Evolutionary conservation across 2,888 invertebrate species (phyloP), one percentile per base, ranked within the genome.

Genomic region (Apodemia mormo): DNA sequence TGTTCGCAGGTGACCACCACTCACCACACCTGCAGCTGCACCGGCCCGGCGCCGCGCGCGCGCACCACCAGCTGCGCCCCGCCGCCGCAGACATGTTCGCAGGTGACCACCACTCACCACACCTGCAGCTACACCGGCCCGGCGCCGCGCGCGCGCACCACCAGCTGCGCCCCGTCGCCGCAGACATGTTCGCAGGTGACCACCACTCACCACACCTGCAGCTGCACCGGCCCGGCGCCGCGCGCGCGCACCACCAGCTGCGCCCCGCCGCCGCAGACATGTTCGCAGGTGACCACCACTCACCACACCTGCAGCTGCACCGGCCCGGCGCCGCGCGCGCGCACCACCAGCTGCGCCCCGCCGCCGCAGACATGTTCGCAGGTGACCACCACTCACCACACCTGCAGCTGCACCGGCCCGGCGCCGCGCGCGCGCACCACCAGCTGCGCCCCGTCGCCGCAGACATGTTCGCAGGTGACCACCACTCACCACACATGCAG

Each of bases 401-500:
- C n/a, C n/a, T n/a, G 22, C 97, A 97, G 85, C 94, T 97, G 74
- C 97, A 97, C 89, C 95, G 96, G 76, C 96, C 96, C 0, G 97
- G 97, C 29, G 94, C 96, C 79, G 93, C 95, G 79, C 96, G 96
- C 93, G 88, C 95, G 1, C 96, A 96, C 81, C 96, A 97, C 85
- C 97, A 97, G 89, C 96, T 97, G 82, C 95, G 96, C 33, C 79
- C 87, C 29, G 94, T 80, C 74, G 96, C 96, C 10, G 22, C 22
- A 22, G 95, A 96, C 82, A 96, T 96, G 90, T 96, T 96, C 79
- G 95, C 96, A 80, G 96, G 97, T 96, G n/a, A 54, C 6, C 40
- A 40, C 40, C 40, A 40, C 40, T 4, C 40, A n/a, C n/a, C n/a
- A n/a, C n/a, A n/a, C n/a, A 97, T 97, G 22, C 97, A 97, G 85